phyloP scores from a whole-genome alignment of 2,888 invertebrate genomes.

The Malthinus seriepunctatus region DNA sequence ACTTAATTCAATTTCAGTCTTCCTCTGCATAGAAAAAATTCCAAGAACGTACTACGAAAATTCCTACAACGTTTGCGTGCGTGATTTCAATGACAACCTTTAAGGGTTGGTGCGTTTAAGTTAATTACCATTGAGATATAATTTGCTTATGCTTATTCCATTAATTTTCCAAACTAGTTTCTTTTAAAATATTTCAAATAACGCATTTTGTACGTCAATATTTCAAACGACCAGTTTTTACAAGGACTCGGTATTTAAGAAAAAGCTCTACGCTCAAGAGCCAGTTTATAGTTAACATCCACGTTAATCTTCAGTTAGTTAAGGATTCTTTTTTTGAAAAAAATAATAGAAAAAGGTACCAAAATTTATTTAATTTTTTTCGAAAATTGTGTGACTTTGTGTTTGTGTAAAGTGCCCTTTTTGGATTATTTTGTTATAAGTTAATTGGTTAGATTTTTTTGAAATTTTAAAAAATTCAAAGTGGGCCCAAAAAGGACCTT shows the following conservation, averaged over 20 bases:
- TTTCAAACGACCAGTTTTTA: slow-evolving; percentile 1
- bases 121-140: not conserved
- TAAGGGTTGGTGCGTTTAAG: no score
- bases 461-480: not conserved
- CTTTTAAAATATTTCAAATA: slow-evolving; percentile 1
- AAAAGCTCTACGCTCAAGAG: not conserved
- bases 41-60: no score
- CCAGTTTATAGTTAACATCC: not conserved
- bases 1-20: no score
- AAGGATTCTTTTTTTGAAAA: not conserved
- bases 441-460: not conserved
- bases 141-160: not conserved
- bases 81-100: no score
- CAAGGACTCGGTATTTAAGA: slow-evolving; percentile 24
- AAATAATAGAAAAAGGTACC: not conserved
- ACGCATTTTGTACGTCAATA: slow-evolving; percentile 3
- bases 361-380: not conserved
- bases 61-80: no score
- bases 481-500: not conserved
- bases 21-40: no score
- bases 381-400: not conserved
- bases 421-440: not conserved
- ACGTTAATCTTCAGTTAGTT: not conserved
- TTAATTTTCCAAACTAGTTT: slow-evolving; percentile 3
- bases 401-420: not conserved